These are phyloP conservation scores for Noctua comes DNA, from an alignment of 2,888 invertebrate species.

Conservation along the genomic window DNA sequence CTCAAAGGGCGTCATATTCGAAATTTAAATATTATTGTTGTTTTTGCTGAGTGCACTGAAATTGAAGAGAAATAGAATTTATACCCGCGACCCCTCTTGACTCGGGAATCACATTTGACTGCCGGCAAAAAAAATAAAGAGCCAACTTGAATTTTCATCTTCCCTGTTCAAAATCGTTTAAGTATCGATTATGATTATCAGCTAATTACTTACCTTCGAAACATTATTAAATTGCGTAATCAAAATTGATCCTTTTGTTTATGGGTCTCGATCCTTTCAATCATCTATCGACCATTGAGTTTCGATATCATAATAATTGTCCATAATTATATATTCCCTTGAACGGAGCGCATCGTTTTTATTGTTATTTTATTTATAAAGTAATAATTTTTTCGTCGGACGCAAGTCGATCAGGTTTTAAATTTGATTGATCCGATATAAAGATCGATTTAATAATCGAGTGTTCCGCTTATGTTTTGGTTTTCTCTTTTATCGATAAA, in stretches of 20 bases:
- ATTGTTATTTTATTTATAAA: slow-evolving; percentile 91
- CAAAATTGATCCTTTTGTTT: slow-evolving; percentile 89
- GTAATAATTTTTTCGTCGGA: slow-evolving; percentile 89
- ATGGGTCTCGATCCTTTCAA: slow-evolving; percentile 90
- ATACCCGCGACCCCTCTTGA: slow-evolving; percentile 79
- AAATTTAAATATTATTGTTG: slow-evolving; percentile 90
- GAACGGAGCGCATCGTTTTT: slow-evolving; percentile 88
- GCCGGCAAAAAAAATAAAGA: slow-evolving; percentile 75
- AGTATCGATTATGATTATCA: slow-evolving; percentile 80
- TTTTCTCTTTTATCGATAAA: slow-evolving; percentile 85
- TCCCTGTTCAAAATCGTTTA: slow-evolving; percentile 71
- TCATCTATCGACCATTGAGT: slow-evolving; percentile 90
- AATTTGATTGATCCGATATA: slow-evolving; percentile 90
- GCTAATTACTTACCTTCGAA: slow-evolving; percentile 83
- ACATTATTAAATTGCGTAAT: slow-evolving; percentile 88
- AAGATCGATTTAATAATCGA: slow-evolving; percentile 89
- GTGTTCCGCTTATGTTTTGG: slow-evolving; percentile 84
- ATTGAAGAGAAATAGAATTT: slow-evolving; percentile 90
- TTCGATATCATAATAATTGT: slow-evolving; percentile 90
- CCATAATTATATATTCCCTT: slow-evolving; percentile 90
- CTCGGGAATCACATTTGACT: slow-evolving; percentile 80
- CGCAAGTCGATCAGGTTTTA: slow-evolving; percentile 88
- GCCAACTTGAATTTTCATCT: slow-evolving; percentile 70
- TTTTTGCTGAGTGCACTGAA: slow-evolving; percentile 88
- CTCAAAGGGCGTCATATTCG: slow-evolving; percentile 79